These are phyloP conservation scores for Micrasema longulum DNA, from an alignment of 1,140 invertebrate genomes.

Conservation along the genomic window DNA sequence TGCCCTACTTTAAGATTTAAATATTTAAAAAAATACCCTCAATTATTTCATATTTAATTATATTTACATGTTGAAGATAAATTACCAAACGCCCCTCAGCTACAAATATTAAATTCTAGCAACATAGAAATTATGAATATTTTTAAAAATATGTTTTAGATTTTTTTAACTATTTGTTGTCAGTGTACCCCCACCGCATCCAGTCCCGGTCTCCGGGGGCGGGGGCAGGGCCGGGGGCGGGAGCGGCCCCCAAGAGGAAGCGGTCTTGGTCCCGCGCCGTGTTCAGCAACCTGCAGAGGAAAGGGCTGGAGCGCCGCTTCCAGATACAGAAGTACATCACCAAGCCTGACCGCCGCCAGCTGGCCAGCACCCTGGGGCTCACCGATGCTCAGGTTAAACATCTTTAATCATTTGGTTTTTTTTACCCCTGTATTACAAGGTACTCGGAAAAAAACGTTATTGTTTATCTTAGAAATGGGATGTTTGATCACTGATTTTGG, in stretches of 20 bases:
- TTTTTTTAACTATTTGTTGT: neutral
- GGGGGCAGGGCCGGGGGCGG: slow-evolving; percentile 69
- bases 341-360: slow-evolving; percentile 95
- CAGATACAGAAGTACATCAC: slow-evolving; percentile 98
- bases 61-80: too few relatives aligned
- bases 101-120: neutral
- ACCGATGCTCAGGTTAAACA: too few relatives aligned
- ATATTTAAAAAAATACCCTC: too few relatives aligned
- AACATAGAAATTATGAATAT: neutral
- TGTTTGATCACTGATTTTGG: too few relatives aligned
- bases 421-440: too few relatives aligned
- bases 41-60: too few relatives aligned
- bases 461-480: too few relatives aligned
- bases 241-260: slow-evolving; percentile 84
- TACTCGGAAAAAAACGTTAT: too few relatives aligned
- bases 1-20: too few relatives aligned
- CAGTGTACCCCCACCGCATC: too few relatives aligned
- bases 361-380: slow-evolving; percentile 94
- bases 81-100: too few relatives aligned
- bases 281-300: slow-evolving; percentile 92
- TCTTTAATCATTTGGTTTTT: too few relatives aligned
- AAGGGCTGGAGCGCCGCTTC: slow-evolving; percentile 94
- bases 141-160: neutral
- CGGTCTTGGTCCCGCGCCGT: slow-evolving; percentile 97
- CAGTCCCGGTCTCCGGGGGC: slow-evolving; percentile 17